These are phyloP conservation scores for Athetis lepigone DNA, from an alignment of 2,888 invertebrate species.

Conservation along the genomic window DNA sequence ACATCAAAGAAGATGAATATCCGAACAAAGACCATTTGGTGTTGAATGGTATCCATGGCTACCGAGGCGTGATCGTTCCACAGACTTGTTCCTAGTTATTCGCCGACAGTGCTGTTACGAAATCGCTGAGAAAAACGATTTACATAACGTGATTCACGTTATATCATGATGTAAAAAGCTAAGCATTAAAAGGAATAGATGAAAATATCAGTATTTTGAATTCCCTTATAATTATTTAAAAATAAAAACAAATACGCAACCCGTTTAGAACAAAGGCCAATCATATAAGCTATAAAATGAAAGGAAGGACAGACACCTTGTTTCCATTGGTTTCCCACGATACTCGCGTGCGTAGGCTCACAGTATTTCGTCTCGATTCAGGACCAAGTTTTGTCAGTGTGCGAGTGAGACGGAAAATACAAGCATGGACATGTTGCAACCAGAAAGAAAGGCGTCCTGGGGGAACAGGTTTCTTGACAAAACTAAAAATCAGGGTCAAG, in stretches of 20 bases:
- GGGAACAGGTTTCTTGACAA: slow-evolving; percentile 73
- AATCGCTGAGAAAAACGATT: slow-evolving; percentile 80
- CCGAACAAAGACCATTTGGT: slow-evolving; percentile 53
- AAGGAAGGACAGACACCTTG: slow-evolving; percentile 84
- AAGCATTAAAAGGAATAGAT: slow-evolving; percentile 30
- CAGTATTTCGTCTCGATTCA: slow-evolving; percentile 68
- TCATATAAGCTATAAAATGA: slow-evolving; percentile 77
- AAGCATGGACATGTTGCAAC: slow-evolving; percentile 56
- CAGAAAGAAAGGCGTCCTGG: slow-evolving; percentile 77
- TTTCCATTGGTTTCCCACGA: slow-evolving; percentile 85
- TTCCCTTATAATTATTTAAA: slow-evolving; percentile 23
- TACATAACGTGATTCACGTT: slow-evolving; percentile 73
- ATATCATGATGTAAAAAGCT: slow-evolving; percentile 47
- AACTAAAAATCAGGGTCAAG: slow-evolving; percentile 73
- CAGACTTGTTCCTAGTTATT: slow-evolving; percentile 77
- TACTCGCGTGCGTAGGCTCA: slow-evolving; percentile 69
- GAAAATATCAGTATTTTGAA: slow-evolving; percentile 14
- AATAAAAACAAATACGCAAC: slow-evolving; percentile 67
- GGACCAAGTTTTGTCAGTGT: slow-evolving; percentile 46
- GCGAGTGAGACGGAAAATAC: slow-evolving; percentile 54
- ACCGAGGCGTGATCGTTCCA: slow-evolving; percentile 84
- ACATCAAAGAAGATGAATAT: slow-evolving; percentile 37
- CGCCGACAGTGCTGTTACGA: slow-evolving; percentile 76
- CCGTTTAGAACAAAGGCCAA: slow-evolving; percentile 78
- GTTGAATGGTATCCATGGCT: slow-evolving; percentile 69